Conservation (phyloP, 2,113 vertebrate genomes). For the Neolamprologus falcicula region DNA sequence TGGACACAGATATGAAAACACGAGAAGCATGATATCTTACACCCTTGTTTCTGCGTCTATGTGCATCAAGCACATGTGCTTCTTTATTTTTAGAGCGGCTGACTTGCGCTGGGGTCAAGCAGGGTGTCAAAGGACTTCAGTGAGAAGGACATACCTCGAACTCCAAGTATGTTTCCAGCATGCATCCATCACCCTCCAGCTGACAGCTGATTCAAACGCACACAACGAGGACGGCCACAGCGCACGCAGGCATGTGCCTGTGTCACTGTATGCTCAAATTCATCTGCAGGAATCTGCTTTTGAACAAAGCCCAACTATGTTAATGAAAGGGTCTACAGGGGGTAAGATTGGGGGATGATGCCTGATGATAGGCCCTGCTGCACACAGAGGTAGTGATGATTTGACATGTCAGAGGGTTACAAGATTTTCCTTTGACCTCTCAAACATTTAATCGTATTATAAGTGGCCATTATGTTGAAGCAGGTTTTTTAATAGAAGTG, state of each 20-base stretch:
- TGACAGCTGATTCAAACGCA: constrained; percentile 57
- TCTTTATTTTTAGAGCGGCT: constrained; percentile 68
- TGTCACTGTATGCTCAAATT: constrained; percentile 25
- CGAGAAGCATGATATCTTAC: constrained; percentile 18
- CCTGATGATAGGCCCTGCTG: neutral
- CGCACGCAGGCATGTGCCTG: constrained; percentile 6
- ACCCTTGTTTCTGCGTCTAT: constrained; percentile 7
- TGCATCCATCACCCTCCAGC: constrained; percentile 41
- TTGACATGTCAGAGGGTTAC: constrained; percentile 14
- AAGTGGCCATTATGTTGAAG: neutral
- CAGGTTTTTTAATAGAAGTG: neutral
- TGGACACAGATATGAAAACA: neutral
- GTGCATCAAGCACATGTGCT: constrained; percentile 10
- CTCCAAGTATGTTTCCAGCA: constrained; percentile 71
- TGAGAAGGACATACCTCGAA: constrained; percentile 67
- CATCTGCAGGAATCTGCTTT: constrained; percentile 51
- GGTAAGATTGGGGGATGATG: constrained; percentile 3
- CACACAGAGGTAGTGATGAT: constrained; percentile 15
- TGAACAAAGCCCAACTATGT: constrained; percentile 59
- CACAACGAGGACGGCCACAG: neutral
- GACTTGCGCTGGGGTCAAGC: constrained; percentile 31
- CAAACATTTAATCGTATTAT: neutral
- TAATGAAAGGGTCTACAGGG: constrained; percentile 38
- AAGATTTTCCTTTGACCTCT: constrained; percentile 30
- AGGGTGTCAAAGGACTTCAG: constrained; percentile 51